phyloP scores from a whole-genome alignment of 2,797 vertebrate genomes.

The Coilia nasus region DNA sequence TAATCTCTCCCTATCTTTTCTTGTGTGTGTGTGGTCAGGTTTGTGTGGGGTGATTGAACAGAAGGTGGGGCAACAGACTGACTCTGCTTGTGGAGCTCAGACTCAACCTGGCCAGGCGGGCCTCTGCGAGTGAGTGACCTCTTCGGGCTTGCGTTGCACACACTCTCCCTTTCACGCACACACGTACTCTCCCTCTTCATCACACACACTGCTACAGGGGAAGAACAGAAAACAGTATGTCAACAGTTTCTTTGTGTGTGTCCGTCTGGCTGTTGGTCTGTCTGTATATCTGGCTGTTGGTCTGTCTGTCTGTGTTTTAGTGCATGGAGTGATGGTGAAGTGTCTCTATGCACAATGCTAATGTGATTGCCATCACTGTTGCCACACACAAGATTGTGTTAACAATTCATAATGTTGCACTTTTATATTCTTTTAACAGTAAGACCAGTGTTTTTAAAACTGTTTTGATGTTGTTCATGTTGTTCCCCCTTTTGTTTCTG shows the following conservation, averaged over 20 bases:
- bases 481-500: neutral
- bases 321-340: neutral
- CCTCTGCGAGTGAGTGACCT: constrained; percentile 84
- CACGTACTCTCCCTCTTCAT: neutral
- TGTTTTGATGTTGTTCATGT: constrained; percentile 1
- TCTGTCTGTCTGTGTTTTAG: neutral
- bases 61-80: constrained; percentile 79
- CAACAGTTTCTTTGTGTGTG: too few relatives aligned
- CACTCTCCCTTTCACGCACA: neutral
- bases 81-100: constrained; percentile 87
- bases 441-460: neutral
- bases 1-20: constrained; percentile 1
- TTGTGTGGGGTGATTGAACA: constrained; percentile 90
- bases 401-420: neutral
- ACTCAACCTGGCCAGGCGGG: constrained; percentile 84
- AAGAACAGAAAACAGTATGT: too few relatives aligned
- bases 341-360: neutral
- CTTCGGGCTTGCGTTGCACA: neutral
- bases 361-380: neutral
- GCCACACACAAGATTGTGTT: neutral
- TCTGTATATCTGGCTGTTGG: too few relatives aligned
- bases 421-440: neutral
- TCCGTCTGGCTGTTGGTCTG: too few relatives aligned
- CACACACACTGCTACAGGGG: neutral
- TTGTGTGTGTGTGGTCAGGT: constrained; percentile 64